Conservation (phyloP, 1,140 invertebrate genomes). For the Euschistus heros region DNA sequence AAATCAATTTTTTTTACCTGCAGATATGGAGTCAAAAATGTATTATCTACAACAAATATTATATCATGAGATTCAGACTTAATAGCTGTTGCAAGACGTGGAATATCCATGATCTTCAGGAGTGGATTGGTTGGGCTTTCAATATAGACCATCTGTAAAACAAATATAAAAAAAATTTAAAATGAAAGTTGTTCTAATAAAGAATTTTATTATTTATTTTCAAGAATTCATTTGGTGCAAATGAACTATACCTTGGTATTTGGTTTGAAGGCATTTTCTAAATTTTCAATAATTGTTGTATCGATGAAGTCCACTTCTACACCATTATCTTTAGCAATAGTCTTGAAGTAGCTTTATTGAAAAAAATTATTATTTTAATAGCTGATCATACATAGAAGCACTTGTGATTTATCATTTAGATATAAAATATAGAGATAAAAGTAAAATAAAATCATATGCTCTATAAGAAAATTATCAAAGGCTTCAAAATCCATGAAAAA, state of each 20-base stretch:
- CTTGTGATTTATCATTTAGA: no score
- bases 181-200: not conserved
- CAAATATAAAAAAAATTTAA: slow-evolving; percentile 23
- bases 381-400: no score
- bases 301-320: slow-evolving; percentile 72
- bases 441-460: no score
- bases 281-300: slow-evolving; percentile 52
- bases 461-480: no score
- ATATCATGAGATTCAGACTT: slow-evolving; percentile 50
- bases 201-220: no score
- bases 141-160: slow-evolving; percentile 91
- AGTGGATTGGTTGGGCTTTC: slow-evolving; percentile 98
- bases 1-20: slow-evolving; percentile 56
- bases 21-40: slow-evolving; percentile 91
- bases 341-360: slow-evolving; percentile 35
- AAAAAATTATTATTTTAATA: no score
- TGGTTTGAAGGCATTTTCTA: slow-evolving; percentile 58
- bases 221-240: no score
- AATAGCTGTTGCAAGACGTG: slow-evolving; percentile 53
- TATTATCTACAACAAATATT: slow-evolving; percentile 91
- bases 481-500: no score
- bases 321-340: slow-evolving; percentile 53
- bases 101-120: slow-evolving; percentile 84
- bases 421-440: no score
- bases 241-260: slow-evolving; percentile 67